Evolutionary conservation across 2,797 vertebrate genomes (phyloP), one percentile per base, ranked within the genome.

Genomic region (Echeneis naucrates): DNA sequence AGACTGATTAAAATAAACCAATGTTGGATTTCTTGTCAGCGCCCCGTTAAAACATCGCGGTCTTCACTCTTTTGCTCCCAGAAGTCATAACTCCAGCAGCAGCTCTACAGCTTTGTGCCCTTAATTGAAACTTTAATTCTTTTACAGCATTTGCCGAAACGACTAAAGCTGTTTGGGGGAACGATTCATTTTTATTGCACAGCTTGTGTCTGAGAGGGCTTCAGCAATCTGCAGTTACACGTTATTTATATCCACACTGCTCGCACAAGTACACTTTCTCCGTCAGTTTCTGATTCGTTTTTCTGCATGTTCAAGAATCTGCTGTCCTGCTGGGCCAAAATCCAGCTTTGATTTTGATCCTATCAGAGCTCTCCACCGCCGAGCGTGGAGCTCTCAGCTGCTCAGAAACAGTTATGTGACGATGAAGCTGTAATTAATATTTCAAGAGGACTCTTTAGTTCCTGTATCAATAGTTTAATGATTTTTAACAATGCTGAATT

Each of bases 341-440:
- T 61, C 27, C 61, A 61, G 33, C 30, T 17, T 4, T 52, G 55
- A 70, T 70, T 75, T 75, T 65, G n/a, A 56, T 38, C 56, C 54
- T 69, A 56, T 70, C 55, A 69, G 40, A 69, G 48, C 59, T 42
- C 40, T 24, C 30, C 21, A 32, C 26, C 12, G 17, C 33, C 13
- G 14, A 2, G 60, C 6, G 35, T 17, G 27, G 32, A 30, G 54
- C 55, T 38, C 44, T 61, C 24, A 45, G 58, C 51, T 19, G 44
- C 54, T 40, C 40, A 30, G 4, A 24, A 55, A 62, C 58, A 37
- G 19, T 27, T 21, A 54, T 6, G 27, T 54, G 68, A 72, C 59
- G 55, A 32, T 19, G 32, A 38, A 48, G 24, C 50, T 9, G 4
- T n/a, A 9, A 21, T 71, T 53, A 54, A 21, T 38, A 40, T 53